Evolutionary conservation across 2,888 invertebrate species (phyloP).

Genomic region (Hypomecis atomaria): DNA sequence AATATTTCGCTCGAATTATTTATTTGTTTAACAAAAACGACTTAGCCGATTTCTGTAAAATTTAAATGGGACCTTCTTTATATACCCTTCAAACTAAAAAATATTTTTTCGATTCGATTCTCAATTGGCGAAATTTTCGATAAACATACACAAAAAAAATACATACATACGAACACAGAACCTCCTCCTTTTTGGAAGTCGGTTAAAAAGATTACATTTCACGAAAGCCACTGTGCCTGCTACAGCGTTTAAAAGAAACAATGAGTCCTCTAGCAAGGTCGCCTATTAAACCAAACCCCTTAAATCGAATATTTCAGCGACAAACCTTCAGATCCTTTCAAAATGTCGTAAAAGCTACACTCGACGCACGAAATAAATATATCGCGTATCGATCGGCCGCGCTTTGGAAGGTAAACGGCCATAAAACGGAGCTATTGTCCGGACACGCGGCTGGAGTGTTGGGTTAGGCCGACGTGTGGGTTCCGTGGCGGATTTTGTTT

Average conservation of each 20-base stretch:
- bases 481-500: constrained; percentile 16
- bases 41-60: no score
- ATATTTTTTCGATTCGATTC: no score
- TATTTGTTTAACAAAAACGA: no score
- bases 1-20: no score
- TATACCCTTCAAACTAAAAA: no score
- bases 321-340: constrained; percentile 11
- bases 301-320: constrained; percentile 9
- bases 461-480: neutral
- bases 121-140: no score
- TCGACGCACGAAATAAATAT: constrained; percentile 23
- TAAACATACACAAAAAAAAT: no score
- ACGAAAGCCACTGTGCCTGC: no score
- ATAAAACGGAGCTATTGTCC: constrained; percentile 40
- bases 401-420: constrained; percentile 36
- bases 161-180: no score
- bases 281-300: constrained; percentile 6
- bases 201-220: neutral
- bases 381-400: constrained; percentile 27
- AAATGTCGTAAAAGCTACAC: constrained; percentile 25
- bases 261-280: neutral
- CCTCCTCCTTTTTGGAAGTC: no score
- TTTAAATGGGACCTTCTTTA: no score
- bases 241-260: neutral
- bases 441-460: constrained; percentile 28